Percentiles rank a stretch among this genome's conserved stretches.
Evolutionary conservation across 2,113 vertebrate species (phyloP).

Genomic region (Nibea albiflora): DNA sequence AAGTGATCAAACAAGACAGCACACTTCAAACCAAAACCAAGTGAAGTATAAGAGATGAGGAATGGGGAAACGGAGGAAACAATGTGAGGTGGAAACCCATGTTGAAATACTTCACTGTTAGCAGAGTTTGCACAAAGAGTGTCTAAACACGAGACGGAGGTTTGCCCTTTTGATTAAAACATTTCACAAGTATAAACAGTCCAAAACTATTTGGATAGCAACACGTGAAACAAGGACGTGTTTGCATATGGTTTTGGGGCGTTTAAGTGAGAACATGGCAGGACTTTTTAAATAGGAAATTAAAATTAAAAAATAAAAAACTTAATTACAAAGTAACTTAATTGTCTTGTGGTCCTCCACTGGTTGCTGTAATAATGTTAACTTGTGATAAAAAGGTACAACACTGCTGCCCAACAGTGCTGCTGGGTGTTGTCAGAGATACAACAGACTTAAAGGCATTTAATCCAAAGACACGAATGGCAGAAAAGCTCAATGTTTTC

Average conservation of each 20-base stretch:
- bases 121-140: conserved; percentile 6
- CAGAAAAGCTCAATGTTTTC: neutral
- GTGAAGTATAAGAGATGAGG: conserved; percentile 31
- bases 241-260: neutral
- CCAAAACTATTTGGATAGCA: neutral
- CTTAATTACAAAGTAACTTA: neutral
- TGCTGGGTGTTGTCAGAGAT: neutral
- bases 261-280: neutral
- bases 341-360: neutral
- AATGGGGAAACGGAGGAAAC: conserved; percentile 5
- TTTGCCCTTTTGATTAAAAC: neutral
- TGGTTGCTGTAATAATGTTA: neutral
- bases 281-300: neutral
- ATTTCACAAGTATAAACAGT: neutral
- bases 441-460: neutral
- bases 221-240: neutral
- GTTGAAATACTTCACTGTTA: conserved; percentile 24
- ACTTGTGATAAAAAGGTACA: neutral
- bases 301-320: neutral
- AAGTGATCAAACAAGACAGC: conserved; percentile 50
- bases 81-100: conserved; percentile 3
- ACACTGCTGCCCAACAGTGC: neutral
- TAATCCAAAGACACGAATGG: neutral
- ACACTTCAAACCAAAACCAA: conserved; percentile 57
- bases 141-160: neutral